Conservation (phyloP, 2,113 vertebrate genomes). For the Pangasianodon gigas region DNA sequence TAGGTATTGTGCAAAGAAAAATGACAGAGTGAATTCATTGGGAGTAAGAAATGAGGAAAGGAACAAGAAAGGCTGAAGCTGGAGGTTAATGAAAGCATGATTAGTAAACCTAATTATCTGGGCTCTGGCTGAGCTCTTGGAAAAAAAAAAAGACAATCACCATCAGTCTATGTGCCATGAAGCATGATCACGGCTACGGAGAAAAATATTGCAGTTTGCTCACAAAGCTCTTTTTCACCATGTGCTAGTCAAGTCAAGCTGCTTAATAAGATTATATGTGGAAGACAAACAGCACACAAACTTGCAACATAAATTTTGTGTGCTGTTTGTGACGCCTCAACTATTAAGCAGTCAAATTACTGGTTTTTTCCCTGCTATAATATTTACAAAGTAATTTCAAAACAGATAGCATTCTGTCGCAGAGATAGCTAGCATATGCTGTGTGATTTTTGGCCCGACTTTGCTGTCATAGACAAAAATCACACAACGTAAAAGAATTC, state of each 20-base stretch:
- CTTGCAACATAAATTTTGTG: background rate
- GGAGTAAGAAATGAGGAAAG: conserved; percentile 22
- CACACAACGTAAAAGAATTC: background rate
- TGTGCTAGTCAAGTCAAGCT: conserved; percentile 45
- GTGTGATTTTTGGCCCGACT: background rate
- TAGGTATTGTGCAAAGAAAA: conserved; percentile 45
- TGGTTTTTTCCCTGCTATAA: background rate
- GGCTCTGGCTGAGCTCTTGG: conserved; percentile 55
- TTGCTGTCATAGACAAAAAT: background rate
- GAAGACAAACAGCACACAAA: background rate
- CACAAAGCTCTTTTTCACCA: conserved; percentile 48
- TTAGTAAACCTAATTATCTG: conserved; percentile 72
- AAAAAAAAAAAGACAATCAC: conserved; percentile 52
- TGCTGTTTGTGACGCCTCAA: background rate
- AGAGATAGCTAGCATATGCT: background rate
- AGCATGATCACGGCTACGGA: conserved; percentile 66
- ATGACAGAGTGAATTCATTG: conserved; percentile 29
- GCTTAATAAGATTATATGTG: background rate
- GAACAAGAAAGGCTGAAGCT: conserved; percentile 42
- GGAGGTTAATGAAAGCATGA: conserved; percentile 65
- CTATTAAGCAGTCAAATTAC: background rate
- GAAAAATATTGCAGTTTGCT: conserved; percentile 61
- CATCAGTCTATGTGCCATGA: conserved; percentile 60
- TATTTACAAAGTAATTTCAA: background rate
- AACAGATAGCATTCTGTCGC: background rate